Evolutionary conservation across 2,113 vertebrate genomes (phyloP), one percentile per base, ranked within the genome.

Genomic region (Guaruba guarouba): DNA sequence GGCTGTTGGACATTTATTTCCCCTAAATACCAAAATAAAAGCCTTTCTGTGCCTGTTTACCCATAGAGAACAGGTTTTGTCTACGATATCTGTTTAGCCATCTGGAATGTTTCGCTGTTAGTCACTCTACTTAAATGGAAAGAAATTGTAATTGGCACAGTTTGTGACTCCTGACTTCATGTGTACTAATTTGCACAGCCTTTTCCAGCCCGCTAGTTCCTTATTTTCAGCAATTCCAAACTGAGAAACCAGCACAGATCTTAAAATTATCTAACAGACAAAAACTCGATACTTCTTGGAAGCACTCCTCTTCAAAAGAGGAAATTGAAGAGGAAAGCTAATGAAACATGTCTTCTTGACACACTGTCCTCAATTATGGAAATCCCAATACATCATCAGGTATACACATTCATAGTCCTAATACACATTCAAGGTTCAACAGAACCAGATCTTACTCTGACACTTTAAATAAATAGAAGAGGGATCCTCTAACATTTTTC

Each of bases 21-120:
- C 46, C 57, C 57, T 37, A 28, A 82, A 91, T 33, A 67, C 13
- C 31, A n/a, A 80, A 66, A 66, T 28, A 88, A 92, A 84, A 86
- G 46, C 13, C 54, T n/a, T 44, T 88, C 92, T 93, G 86, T 0
- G 7, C 44, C 73, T 86, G 46, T 86, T 95, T 86, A 86, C 43
- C 80, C 73, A 39, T 7, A 61, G 33, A 88, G 73, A 81, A 78
- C 80, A 86, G 94, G 86, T 92, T 96, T 94, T 71, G 77, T 84
- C 92, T 95, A 44, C 3, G 5, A 5, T 92, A 91, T 92, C 92
- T 93, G 73, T 94, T 93, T 82, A 81, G 64, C 88, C 93, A 94
- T 95, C 86, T 94, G 92, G 88, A 96, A 88, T 43, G 66, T 70
- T 93, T 95, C 83, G 48, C 93, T 94, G 54, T 95, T 94, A 96